Evolutionary conservation across 2,797 vertebrate species (phyloP), one percentile per base, ranked within the genome.

Genomic region (Nyctibius grandis): DNA sequence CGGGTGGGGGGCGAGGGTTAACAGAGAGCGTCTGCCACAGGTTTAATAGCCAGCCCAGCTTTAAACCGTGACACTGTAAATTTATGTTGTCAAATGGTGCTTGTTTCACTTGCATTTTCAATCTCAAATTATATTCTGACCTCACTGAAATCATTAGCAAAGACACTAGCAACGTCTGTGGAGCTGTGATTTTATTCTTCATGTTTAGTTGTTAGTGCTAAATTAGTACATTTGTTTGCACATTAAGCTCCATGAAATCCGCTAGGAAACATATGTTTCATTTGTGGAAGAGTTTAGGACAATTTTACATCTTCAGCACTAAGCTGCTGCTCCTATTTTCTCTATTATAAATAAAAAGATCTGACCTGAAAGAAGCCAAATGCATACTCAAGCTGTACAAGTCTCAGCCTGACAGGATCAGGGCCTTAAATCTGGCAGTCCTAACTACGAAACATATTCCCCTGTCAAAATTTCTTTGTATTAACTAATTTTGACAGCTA

Each of bases 401-500:
- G 9, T 60, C 38, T 77, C 45, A 60, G n/a, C n/a, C 57, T 75
- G 36, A 88, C 40, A 75, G 47, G 42, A 75, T 50, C 34, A 53
- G 38, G 19, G 50, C 21, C 50, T 60, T 77, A 74, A 80, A 88
- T 80, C 21, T 56, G 20, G 13, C 65, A 88, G 20, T 72, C n/a
- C 19, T 64, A 60, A 53, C 34, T 70, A 38, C 5, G 29, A 44
- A 85, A 70, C 14, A 25, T 36, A 60, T 36, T 60, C n/a, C 10
- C 26, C 73, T 64, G 28, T 44, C n/a, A 90, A 61, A 93, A 75
- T 75, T 63, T 88, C 20, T 65, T 61, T 50, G 4, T 69, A 76
- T 79, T 89, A 85, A 40, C 45, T 84, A 75, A 85, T 85, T 79
- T 90, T 88, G 80, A 96, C 25, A 78, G n/a, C 53, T 75, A 69